Percentiles rank a stretch among this genome's conserved stretches.
Evolutionary conservation across 2,888 invertebrate genomes (phyloP).

Genomic region (Cantharis lateralis): DNA sequence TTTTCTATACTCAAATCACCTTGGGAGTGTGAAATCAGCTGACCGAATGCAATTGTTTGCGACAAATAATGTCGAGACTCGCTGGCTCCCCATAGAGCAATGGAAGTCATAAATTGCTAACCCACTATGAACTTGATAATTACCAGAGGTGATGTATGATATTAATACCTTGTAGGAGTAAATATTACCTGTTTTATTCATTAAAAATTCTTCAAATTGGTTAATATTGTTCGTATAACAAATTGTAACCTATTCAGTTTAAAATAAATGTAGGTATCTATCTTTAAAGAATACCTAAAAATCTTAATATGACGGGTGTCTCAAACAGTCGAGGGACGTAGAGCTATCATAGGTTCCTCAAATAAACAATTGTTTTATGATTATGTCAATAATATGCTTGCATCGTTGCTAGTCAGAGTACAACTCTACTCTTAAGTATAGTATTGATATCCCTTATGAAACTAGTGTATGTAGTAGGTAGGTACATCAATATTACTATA

Average conservation of each 20-base stretch:
- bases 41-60: constrained; percentile 49
- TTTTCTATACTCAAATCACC: constrained; percentile 48
- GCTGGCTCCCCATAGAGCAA: constrained; percentile 45
- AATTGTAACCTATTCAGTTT: not conserved
- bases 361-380: too few species aligned
- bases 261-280: not conserved
- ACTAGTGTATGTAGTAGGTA: too few species aligned
- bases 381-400: too few species aligned
- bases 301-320: too few species aligned
- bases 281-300: too few species aligned
- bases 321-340: too few species aligned
- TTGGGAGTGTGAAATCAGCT: constrained; percentile 47
- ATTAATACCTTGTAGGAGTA: constrained; percentile 27
- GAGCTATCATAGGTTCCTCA: too few species aligned
- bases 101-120: constrained; percentile 45
- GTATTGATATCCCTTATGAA: too few species aligned
- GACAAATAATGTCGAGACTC: constrained; percentile 48
- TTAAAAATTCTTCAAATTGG: not conserved
- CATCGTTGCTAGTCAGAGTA: too few species aligned
- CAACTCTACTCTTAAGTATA: too few species aligned
- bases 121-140: constrained; percentile 49
- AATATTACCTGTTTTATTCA: not conserved
- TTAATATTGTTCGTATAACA: not conserved
- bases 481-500: too few species aligned
- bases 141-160: constrained; percentile 49